Base-by-base conservation (phyloP, 2,113 vertebrate genomes). In the Trochalopteron elliotii region DNA sequence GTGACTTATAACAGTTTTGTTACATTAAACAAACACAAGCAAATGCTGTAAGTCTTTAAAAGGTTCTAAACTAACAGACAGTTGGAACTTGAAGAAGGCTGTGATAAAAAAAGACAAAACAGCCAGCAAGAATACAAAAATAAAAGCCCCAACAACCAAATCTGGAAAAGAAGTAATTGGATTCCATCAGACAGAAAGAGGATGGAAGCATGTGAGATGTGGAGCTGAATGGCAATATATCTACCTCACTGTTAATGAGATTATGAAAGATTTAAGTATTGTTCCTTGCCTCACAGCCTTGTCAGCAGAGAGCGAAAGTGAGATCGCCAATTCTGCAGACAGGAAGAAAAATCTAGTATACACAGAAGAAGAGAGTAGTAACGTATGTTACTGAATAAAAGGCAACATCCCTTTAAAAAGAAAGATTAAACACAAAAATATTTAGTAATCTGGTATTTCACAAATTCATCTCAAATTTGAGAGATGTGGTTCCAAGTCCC, bases 1-100 rank as follows among this genome's bases (percentile, higher is more conserved):
- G 84, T 95, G 78, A 78, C 82, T 93, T 77, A 77, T 63, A 94
- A 84, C 63, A 83, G 91, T 95, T 96, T 86, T 83, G 59, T 94
- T 89, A 76, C 70, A 81, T 76, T 87, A 94, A 95, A 87, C 65
- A 93, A 86, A 92, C 67, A 59, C 11, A 77, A 81, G 39, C 25
- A 96, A 92, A 94, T 49, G 19, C 4, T 77, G 28, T 25, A 75
- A 75, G 37, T 84, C 31, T 68, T 9, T 80, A 78, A 82, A 78
- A 92, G 16, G 15, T 71, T 84, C 56, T 60, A 87, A 87, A 64
- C 44, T 70, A 74, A 77, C 3, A 72, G 60, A 87, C 24, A 81
- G 47, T 3, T 78, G 44, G 22, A 92, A 89, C 4, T 30, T 71
- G 64, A 81, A 92, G 35, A 67, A 84, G 17, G n/a, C 60, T 24